phyloP scores from a whole-genome alignment of 1,140 invertebrate genomes.

The Drosophila leontia region DNA sequence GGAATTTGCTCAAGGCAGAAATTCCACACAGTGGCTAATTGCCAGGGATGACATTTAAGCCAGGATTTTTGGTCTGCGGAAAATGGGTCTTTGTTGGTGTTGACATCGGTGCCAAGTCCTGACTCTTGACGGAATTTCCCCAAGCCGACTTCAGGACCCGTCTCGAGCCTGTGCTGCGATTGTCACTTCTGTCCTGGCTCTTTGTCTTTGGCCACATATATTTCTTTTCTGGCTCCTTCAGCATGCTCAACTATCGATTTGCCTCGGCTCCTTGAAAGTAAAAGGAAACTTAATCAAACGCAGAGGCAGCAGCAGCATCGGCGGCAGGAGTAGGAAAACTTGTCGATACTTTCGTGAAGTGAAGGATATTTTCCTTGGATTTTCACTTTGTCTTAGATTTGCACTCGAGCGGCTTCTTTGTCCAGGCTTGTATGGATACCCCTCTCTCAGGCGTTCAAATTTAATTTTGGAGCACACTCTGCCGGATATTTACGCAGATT shows the following conservation, averaged over 20 bases:
- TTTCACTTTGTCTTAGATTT: constrained; percentile 36
- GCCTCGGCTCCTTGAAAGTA: constrained; percentile 25
- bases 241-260: constrained; percentile 63
- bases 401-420: constrained; percentile 35
- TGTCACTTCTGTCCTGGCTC: constrained; percentile 37
- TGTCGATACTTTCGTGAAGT: constrained; percentile 35
- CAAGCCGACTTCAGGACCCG: not conserved
- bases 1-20: not conserved
- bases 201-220: constrained; percentile 35
- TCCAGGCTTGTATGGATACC: not conserved
- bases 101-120: not conserved
- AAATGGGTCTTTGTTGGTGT: not conserved
- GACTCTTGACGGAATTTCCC: constrained; percentile 5
- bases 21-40: constrained; percentile 23
- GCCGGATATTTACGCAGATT: too few relatives aligned
- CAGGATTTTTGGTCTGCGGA: not conserved
- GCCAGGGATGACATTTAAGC: not conserved
- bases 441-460: constrained; percentile 1
- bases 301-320: constrained; percentile 43
- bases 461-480: constrained; percentile 25
- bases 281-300: constrained; percentile 70
- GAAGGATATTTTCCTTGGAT: constrained; percentile 36
- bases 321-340: constrained; percentile 36
- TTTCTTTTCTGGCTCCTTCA: constrained; percentile 19
- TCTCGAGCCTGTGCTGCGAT: constrained; percentile 11